A percentile compares a stretch with the other conserved stretches of the same genome.
Evolutionary conservation across 1,140 invertebrate species (phyloP).

Genomic region (Psix sp.): DNA sequence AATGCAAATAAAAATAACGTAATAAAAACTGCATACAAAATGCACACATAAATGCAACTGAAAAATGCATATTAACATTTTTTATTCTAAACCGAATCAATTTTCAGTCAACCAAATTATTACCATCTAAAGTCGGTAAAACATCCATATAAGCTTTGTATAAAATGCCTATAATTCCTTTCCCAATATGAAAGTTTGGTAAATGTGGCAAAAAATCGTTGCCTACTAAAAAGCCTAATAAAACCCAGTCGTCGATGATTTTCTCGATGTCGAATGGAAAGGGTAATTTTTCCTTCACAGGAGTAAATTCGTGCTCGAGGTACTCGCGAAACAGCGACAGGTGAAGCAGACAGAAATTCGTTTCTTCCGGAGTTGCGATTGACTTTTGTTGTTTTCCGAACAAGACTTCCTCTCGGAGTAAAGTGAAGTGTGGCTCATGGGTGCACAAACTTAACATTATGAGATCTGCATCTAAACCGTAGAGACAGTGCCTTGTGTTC

Average conservation of each 20-base stretch:
- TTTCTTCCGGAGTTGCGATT: constrained; percentile 87
- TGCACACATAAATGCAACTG: too few relatives aligned
- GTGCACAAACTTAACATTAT: constrained; percentile 96
- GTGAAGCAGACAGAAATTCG: constrained; percentile 94
- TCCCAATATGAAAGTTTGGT: constrained; percentile 94
- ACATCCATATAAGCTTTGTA: constrained; percentile 93
- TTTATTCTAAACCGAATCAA: too few relatives aligned
- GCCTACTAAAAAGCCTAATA: constrained; percentile 97
- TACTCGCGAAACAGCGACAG: constrained; percentile 95
- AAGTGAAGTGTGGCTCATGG: constrained; percentile 95
- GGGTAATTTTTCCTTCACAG: constrained; percentile 82
- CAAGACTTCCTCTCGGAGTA: constrained; percentile 93
- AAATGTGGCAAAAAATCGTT: constrained; percentile 98
- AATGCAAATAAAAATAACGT: constrained; percentile 10
- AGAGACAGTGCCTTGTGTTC: constrained; percentile 95
- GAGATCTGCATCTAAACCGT: constrained; percentile 97
- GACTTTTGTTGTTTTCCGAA: constrained; percentile 82
- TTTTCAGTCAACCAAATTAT: too few relatives aligned
- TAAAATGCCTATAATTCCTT: constrained; percentile 90
- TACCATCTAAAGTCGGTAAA: constrained; percentile 90
- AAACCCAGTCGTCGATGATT: constrained; percentile 86
- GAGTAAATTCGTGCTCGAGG: constrained; percentile 92
- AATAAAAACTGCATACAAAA: too few relatives aligned
- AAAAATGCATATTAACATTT: too few relatives aligned
- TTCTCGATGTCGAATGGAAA: constrained; percentile 88